Percentiles rank a stretch among this genome's conserved stretches.
phyloP scores from a whole-genome alignment of 92 coral and sea anemone genomes.

The Phenganax marumi region DNA sequence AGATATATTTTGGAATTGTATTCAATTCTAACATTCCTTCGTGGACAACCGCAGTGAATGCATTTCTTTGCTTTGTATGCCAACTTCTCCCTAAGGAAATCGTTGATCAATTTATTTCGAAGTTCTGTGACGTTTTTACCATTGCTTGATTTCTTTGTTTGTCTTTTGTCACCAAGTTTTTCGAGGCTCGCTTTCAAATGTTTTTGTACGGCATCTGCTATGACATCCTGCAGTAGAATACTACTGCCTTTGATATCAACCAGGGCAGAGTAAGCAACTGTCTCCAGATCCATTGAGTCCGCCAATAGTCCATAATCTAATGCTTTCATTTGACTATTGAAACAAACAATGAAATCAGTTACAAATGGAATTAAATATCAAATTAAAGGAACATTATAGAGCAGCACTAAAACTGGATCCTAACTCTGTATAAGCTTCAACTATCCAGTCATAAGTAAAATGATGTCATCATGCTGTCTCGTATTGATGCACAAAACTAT shows the following conservation, averaged over 20 bases:
- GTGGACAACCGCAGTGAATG: conserved; percentile 74
- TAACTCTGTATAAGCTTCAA: too few relatives aligned
- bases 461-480: too few relatives aligned
- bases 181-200: conserved; percentile 56
- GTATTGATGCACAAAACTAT: too few relatives aligned
- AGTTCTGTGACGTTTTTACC: conserved; percentile 81
- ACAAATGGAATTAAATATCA: too few relatives aligned
- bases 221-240: conserved; percentile 48
- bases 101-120: conserved; percentile 75
- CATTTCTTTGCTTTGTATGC: conserved; percentile 65
- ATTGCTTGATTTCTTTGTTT: conserved; percentile 66
- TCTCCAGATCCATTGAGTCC: conserved; percentile 70
- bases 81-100: conserved; percentile 67
- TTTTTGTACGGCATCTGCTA: conserved; percentile 55
- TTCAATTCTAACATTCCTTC: conserved; percentile 77
- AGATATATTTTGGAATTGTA: conserved; percentile 68
- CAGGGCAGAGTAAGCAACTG: conserved; percentile 57
- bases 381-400: too few relatives aligned
- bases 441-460: too few relatives aligned
- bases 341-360: too few relatives aligned
- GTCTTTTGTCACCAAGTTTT: conserved; percentile 63
- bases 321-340: conserved; percentile 82
- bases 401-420: too few relatives aligned
- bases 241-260: conserved; percentile 41
- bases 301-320: conserved; percentile 80